A percentile compares a stretch with the other conserved stretches of the same genome.
phyloP scores from a whole-genome alignment of 1,140 invertebrate species.

The Teleogryllus occipitalis region DNA sequence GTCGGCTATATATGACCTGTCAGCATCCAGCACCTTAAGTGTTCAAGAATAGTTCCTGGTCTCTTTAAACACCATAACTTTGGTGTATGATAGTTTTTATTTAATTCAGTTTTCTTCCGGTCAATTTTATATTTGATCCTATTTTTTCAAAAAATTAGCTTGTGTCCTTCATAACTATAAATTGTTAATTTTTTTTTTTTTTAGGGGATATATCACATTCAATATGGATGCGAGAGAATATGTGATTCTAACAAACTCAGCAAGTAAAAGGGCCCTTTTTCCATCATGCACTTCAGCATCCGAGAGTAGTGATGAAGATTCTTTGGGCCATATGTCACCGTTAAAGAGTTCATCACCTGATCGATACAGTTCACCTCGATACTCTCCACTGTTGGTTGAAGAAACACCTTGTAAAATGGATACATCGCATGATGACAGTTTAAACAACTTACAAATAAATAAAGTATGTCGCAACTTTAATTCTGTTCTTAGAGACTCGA shows the following conservation, averaged over 20 bases:
- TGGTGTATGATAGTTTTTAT: too few species aligned
- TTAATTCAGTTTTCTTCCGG: too few species aligned
- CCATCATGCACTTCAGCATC: not conserved
- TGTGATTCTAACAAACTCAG: conserved; percentile 7
- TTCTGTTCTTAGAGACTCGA: not conserved
- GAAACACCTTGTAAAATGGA: not conserved
- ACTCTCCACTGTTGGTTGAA: not conserved
- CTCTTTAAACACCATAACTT: too few species aligned
- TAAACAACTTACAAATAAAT: too few species aligned
- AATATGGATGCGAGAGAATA: not conserved
- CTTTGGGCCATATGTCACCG: conserved; percentile 19
- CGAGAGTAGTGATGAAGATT: not conserved
- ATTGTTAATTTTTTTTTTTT: too few species aligned
- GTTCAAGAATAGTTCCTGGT: too few species aligned
- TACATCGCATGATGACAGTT: too few species aligned
- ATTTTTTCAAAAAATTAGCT: not conserved
- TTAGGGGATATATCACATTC: not conserved
- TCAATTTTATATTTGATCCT: not conserved
- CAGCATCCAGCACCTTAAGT: too few species aligned
- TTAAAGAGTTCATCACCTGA: conserved; percentile 13
- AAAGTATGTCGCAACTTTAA: too few species aligned
- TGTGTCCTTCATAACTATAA: not conserved
- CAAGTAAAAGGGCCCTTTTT: conserved; percentile 11
- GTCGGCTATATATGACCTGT: too few species aligned
- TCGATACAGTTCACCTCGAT: conserved; percentile 17